These are phyloP conservation scores for Cyrtorhinus lividipennis DNA, from an alignment of 1,140 invertebrate genomes.

Conservation along the genomic window DNA sequence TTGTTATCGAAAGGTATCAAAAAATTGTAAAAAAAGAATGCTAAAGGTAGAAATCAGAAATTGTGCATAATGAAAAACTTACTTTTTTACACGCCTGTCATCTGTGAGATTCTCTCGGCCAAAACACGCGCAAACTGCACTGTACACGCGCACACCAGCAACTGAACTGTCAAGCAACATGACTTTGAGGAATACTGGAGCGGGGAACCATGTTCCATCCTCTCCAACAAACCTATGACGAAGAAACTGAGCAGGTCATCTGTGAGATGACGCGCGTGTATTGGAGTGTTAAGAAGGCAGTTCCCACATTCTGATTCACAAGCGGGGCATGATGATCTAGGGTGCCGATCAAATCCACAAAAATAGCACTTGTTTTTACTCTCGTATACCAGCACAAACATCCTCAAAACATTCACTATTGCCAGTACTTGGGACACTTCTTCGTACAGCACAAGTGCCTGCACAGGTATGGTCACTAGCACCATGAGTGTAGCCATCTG, in stretches of 20 bases:
- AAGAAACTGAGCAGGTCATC: slow-evolving; percentile 12
- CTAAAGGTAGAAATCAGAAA: slow-evolving; percentile 14
- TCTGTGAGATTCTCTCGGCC: slow-evolving; percentile 11
- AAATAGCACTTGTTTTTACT: no score
- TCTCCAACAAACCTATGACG: slow-evolving; percentile 13
- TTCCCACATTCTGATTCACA: no score
- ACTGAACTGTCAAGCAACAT: slow-evolving; percentile 13
- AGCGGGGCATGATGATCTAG: no score
- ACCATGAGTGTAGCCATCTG: no score
- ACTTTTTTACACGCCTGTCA: slow-evolving; percentile 16
- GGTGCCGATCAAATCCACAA: no score
- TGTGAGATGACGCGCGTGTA: slow-evolving; percentile 16
- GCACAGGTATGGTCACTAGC: no score
- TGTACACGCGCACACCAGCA: slow-evolving; percentile 2
- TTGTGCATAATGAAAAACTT: slow-evolving; percentile 12
- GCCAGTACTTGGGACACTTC: no score
- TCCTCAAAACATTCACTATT: no score
- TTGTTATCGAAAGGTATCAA: slow-evolving; percentile 17
- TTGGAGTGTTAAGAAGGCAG: slow-evolving; percentile 1
- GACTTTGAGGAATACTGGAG: slow-evolving; percentile 17
- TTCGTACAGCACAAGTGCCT: no score
- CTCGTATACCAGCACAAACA: no score
- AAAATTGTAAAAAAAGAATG: slow-evolving; percentile 15
- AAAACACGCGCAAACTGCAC: slow-evolving; percentile 14
- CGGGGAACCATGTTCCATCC: slow-evolving; percentile 7